Percentiles rank a stretch among this genome's conserved stretches.
Evolutionary conservation across 1,140 invertebrate genomes (phyloP).

Genomic region (Drosophila navojoa): DNA sequence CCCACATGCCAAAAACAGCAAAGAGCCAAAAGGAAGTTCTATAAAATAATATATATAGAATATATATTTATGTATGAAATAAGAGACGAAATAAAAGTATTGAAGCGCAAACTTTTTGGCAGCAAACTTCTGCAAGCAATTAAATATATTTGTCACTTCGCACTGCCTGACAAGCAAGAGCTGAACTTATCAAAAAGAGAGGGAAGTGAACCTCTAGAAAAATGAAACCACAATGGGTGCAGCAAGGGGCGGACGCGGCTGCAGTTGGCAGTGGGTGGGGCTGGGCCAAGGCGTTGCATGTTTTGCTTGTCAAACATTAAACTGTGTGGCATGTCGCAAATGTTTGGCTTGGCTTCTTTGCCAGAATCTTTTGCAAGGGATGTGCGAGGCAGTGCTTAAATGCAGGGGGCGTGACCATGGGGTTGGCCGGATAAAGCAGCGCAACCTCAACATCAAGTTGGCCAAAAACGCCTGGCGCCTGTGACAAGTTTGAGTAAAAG

Average conservation of each 20-base stretch:
- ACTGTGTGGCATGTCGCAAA: constrained; percentile 62
- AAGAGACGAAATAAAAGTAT: constrained; percentile 8
- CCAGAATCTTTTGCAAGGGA: constrained; percentile 19
- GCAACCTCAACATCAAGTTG: constrained; percentile 60
- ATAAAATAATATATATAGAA: constrained; percentile 1
- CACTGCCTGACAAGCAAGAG: constrained; percentile 70
- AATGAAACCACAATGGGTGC: neutral
- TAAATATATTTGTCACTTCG: constrained; percentile 78
- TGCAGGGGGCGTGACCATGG: constrained; percentile 49
- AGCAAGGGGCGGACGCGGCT: constrained; percentile 1
- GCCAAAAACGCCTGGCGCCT: constrained; percentile 47
- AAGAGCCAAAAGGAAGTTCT: constrained; percentile 10
- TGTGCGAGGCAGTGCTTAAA: constrained; percentile 23
- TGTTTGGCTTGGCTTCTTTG: constrained; percentile 46
- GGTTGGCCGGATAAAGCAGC: constrained; percentile 13
- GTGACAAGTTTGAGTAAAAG: constrained; percentile 27
- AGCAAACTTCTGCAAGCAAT: constrained; percentile 74
- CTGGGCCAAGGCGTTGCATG: constrained; percentile 28
- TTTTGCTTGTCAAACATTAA: constrained; percentile 74
- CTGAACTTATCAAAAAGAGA: constrained; percentile 50
- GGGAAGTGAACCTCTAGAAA: constrained; percentile 18
- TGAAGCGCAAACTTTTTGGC: constrained; percentile 55
- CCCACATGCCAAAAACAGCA: constrained; percentile 52
- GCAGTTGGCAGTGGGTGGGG: constrained; percentile 13
- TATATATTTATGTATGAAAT: constrained; percentile 28